Conservation (phyloP, 2,888 invertebrate genomes). For the Hirtodrosophila trivittata region DNA sequence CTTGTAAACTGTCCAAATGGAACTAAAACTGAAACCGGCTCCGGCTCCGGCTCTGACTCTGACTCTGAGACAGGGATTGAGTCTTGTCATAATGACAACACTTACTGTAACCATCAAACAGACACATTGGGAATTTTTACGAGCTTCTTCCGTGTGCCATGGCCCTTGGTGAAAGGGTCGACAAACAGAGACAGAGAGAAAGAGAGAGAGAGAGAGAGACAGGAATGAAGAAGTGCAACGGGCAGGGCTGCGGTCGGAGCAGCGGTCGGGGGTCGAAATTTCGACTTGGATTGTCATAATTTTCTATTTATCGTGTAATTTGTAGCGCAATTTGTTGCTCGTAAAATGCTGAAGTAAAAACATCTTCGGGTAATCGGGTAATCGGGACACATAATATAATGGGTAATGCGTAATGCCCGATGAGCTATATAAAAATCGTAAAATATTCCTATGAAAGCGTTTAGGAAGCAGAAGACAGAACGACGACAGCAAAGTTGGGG, state of each 20-base stretch:
- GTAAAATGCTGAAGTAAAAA: slow-evolving; percentile 78
- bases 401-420: slow-evolving; percentile 49
- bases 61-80: neutral
- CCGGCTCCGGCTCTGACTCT: too few species aligned
- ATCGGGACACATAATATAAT: slow-evolving; percentile 36
- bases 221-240: neutral
- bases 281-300: slow-evolving; percentile 77
- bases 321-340: slow-evolving; percentile 80
- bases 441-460: slow-evolving; percentile 40
- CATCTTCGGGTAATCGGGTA: slow-evolving; percentile 52
- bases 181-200: neutral
- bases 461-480: neutral
- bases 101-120: slow-evolving; percentile 76
- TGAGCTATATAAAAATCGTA: slow-evolving; percentile 76
- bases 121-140: slow-evolving; percentile 74
- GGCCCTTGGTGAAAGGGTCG: slow-evolving; percentile 57
- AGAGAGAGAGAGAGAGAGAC: slow-evolving; percentile 1
- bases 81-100: slow-evolving; percentile 75
- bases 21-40: slow-evolving; percentile 4
- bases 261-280: slow-evolving; percentile 32
- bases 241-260: slow-evolving; percentile 6
- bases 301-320: slow-evolving; percentile 82
- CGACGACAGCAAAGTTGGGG: slow-evolving; percentile 21
- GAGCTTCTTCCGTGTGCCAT: slow-evolving; percentile 50
- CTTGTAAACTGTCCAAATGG: slow-evolving; percentile 51